Conservation (phyloP, 2,888 invertebrate species). For the Helicoverpa assulta region DNA sequence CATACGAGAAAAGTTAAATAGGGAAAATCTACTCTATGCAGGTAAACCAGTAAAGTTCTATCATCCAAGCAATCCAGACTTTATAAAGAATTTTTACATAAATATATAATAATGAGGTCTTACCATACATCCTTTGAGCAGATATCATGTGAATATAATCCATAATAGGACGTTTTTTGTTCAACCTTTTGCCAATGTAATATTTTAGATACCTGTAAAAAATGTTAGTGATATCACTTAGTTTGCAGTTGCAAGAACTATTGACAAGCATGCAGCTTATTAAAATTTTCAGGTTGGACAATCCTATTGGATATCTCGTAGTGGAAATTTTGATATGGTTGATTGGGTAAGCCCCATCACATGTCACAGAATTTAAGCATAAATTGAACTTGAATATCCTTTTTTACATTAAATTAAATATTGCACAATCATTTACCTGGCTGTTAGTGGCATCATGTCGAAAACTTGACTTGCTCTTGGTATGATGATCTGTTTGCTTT, state of each 20-base stretch:
- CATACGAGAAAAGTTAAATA: too few species aligned
- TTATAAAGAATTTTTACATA: background rate
- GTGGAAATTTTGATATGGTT: too few species aligned
- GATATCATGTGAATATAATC: constrained; percentile 93
- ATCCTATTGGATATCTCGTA: background rate
- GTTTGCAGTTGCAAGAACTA: background rate
- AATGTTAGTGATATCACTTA: background rate
- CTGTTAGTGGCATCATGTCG: constrained; percentile 92
- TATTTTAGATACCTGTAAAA: constrained; percentile 92
- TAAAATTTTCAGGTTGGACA: background rate
- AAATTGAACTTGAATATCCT: too few species aligned
- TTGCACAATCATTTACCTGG: constrained; percentile 90
- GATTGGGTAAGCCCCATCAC: too few species aligned
- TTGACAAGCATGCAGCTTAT: background rate
- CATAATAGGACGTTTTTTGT: constrained; percentile 93
- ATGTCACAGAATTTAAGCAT: too few species aligned
- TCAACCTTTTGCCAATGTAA: constrained; percentile 91
- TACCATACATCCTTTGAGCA: constrained; percentile 96
- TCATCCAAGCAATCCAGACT: background rate
- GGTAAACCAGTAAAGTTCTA: too few species aligned
- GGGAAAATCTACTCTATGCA: too few species aligned
- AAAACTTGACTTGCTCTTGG: constrained; percentile 93
- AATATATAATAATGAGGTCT: constrained; percentile 60
- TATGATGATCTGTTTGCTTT: constrained; percentile 92
- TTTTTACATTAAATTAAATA: background rate